A percentile compares a stretch with the other conserved stretches of the same genome.
Evolutionary conservation across 2,797 vertebrate species (phyloP).

Genomic region (Cossypha caffra): DNA sequence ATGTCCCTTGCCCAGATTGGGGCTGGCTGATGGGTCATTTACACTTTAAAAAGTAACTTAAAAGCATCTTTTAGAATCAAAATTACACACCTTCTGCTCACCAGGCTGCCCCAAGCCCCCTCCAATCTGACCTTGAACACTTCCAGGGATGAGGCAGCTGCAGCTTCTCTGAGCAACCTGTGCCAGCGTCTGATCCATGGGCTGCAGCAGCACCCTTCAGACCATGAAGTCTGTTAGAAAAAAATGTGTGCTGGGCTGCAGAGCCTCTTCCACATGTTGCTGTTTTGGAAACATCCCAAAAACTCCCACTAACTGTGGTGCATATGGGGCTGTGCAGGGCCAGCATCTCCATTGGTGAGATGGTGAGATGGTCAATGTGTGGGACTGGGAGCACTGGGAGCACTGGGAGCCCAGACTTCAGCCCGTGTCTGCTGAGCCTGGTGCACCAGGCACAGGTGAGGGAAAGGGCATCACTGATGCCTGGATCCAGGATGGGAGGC

Average conservation of each 20-base stretch:
- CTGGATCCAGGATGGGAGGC: no score
- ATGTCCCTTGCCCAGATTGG: fast-evolving
- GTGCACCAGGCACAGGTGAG: neutral
- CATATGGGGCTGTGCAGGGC: fast-evolving
- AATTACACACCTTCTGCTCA: neutral
- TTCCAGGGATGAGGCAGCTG: neutral
- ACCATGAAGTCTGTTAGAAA: neutral
- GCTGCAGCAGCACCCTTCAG: neutral
- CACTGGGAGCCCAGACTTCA: neutral
- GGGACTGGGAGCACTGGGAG: neutral
- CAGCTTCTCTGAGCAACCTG: neutral
- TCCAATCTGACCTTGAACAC: neutral
- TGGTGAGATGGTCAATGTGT: fast-evolving
- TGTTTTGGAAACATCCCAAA: neutral
- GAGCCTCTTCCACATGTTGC: fast-evolving
- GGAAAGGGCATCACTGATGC: neutral
- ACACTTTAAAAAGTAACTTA: neutral
- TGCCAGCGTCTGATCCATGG: neutral
- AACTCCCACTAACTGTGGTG: neutral
- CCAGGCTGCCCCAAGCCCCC: fast-evolving
- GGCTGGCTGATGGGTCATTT: neutral
- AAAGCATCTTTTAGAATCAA: neutral
- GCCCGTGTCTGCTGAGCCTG: neutral
- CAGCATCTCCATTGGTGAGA: neutral
- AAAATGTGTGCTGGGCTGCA: neutral